phyloP scores from a whole-genome alignment of 2,797 vertebrate genomes.

The Chaunax sp. region DNA sequence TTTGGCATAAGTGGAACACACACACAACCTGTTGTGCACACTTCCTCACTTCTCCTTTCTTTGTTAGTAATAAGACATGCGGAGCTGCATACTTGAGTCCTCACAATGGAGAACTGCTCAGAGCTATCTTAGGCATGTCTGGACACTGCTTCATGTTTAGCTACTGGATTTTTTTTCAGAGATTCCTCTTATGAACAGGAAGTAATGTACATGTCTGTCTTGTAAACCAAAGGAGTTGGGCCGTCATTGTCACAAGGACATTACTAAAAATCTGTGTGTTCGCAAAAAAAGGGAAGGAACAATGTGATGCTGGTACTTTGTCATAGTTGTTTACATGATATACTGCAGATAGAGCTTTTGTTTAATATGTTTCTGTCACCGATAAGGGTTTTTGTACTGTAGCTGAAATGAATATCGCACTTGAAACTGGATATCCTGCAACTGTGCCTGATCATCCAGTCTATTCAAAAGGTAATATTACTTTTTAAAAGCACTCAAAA shows the following conservation, averaged over 20 bases:
- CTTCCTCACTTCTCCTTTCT: conserved; percentile 73
- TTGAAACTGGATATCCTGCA: conserved; percentile 15
- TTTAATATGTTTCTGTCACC: background rate
- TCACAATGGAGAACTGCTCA: conserved; percentile 78
- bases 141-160: conserved; percentile 83
- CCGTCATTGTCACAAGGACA: conserved; percentile 73
- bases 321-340: conserved; percentile 51
- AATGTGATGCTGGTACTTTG: conserved; percentile 27
- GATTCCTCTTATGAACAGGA: conserved; percentile 82
- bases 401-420: conserved; percentile 34
- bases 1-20: conserved; percentile 46
- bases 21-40: conserved; percentile 40
- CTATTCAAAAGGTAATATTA: conserved; percentile 6
- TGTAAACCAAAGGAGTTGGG: conserved; percentile 34
- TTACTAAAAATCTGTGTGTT: conserved; percentile 65
- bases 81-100: conserved; percentile 45
- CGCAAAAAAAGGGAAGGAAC: conserved; percentile 58
- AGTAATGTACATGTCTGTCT: conserved; percentile 73
- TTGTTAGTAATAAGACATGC: conserved; percentile 49
- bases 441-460: conserved; percentile 1
- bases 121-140: conserved; percentile 85
- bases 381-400: conserved; percentile 8
- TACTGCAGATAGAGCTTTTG: conserved; percentile 10
- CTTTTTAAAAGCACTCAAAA: conserved; percentile 2
- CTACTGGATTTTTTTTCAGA: conserved; percentile 60